Conservation (phyloP, 2,797 vertebrate genomes). For the Myoxocephalus aenaeus region DNA sequence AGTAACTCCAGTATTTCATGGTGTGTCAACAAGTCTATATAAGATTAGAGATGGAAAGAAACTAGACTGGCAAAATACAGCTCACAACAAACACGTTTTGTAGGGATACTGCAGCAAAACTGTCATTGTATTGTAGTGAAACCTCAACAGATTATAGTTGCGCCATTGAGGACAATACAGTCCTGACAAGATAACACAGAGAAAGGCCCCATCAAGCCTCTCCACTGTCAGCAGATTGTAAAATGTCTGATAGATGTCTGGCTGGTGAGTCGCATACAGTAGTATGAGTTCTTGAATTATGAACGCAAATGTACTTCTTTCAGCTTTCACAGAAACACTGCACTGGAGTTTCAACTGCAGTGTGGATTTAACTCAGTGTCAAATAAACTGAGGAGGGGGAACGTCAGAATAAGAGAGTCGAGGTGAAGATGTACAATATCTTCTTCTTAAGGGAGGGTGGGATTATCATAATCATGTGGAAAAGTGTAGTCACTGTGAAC, state of each 20-base stretch:
- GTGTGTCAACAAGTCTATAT: conserved; percentile 3
- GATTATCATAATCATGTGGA: conserved; percentile 35
- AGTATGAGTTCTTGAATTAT: not conserved
- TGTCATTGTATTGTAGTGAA: not conserved
- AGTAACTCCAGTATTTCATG: conserved; percentile 1
- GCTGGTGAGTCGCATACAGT: not conserved
- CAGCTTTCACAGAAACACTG: conserved; percentile 2
- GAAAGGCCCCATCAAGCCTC: not conserved
- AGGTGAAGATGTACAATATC: conserved; percentile 12
- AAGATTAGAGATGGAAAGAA: conserved; percentile 6
- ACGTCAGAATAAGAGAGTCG: conserved; percentile 2
- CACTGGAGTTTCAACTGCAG: not conserved
- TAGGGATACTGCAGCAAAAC: not conserved
- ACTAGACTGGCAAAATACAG: not conserved
- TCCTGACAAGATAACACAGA: not conserved
- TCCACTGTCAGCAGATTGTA: not conserved
- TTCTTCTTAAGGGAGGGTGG: conserved; percentile 5
- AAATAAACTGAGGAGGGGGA: conserved; percentile 8
- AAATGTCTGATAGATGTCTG: not conserved
- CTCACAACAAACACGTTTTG: not conserved
- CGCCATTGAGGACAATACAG: not conserved
- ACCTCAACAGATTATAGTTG: not conserved
- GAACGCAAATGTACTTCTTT: conserved; percentile 4
- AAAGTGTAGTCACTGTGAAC: conserved; percentile 3
- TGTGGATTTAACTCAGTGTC: conserved; percentile 22